Evolutionary conservation across 2,113 vertebrate species (phyloP).

Genomic region (Scartelaos histophorus): DNA sequence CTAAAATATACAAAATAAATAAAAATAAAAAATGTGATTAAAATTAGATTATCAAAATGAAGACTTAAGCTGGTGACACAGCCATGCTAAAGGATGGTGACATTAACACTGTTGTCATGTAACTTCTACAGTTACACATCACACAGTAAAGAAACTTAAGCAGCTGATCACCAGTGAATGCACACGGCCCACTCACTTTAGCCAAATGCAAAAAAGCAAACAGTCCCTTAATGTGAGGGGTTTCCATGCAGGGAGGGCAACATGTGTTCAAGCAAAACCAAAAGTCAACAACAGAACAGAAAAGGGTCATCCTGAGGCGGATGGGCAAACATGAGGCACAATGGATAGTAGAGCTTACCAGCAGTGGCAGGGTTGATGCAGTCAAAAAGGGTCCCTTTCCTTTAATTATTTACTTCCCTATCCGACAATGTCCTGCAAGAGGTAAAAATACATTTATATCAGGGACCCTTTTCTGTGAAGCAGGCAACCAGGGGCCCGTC

Average conservation of each 20-base stretch:
- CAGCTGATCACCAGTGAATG: slow-evolving; percentile 41
- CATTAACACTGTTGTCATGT: background rate
- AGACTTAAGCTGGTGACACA: too few relatives aligned
- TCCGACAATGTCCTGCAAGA: slow-evolving; percentile 86
- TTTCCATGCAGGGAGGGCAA: slow-evolving; percentile 75
- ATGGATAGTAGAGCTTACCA: slow-evolving; percentile 84
- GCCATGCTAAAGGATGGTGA: too few relatives aligned
- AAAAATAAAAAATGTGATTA: too few relatives aligned
- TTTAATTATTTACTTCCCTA: slow-evolving; percentile 88
- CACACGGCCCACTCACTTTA: slow-evolving; percentile 43
- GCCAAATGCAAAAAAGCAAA: slow-evolving; percentile 51
- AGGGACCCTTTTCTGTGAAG: slow-evolving; percentile 82
- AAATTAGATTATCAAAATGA: too few relatives aligned
- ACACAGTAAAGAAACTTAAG: slow-evolving; percentile 56
- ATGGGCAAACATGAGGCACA: slow-evolving; percentile 78
- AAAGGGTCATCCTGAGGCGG: slow-evolving; percentile 62
- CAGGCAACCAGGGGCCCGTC: slow-evolving; percentile 73
- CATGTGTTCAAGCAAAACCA: slow-evolving; percentile 47
- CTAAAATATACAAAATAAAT: too few relatives aligned
- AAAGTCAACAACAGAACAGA: slow-evolving; percentile 29
- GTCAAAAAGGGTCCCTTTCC: slow-evolving; percentile 85
- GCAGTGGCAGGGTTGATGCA: slow-evolving; percentile 85
- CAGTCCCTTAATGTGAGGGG: slow-evolving; percentile 66
- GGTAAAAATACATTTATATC: slow-evolving; percentile 83
- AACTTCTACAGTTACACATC: slow-evolving; percentile 38